phyloP scores from a whole-genome alignment of 2,113 vertebrate genomes.

The Microcebus murinus region DNA sequence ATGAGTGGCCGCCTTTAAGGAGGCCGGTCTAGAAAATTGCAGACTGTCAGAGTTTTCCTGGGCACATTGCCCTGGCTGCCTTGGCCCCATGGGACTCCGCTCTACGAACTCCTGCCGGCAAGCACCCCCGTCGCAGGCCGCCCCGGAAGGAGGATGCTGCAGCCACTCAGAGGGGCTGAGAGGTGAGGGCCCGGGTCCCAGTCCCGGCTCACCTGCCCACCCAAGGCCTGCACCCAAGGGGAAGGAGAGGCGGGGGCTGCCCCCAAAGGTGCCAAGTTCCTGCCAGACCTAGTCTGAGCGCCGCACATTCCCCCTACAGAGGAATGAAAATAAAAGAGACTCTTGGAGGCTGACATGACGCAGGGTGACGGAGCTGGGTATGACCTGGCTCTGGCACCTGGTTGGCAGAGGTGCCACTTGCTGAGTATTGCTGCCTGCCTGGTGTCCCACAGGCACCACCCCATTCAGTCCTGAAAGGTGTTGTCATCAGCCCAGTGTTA shows the following conservation, averaged over 20 bases:
- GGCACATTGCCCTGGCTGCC: background rate
- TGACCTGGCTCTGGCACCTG: background rate
- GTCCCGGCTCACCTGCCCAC: background rate
- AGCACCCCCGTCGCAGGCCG: background rate
- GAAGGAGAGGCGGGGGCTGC: background rate
- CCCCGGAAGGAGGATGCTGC: background rate
- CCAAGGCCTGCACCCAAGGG: background rate
- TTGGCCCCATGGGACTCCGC: too few relatives aligned
- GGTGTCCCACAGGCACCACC: background rate
- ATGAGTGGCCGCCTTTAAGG: background rate
- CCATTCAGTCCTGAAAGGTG: too few relatives aligned
- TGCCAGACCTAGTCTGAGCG: background rate
- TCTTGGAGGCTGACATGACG: background rate
- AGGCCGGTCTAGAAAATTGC: fast-evolving
- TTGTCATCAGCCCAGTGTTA: background rate
- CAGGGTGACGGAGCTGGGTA: fast-evolving
- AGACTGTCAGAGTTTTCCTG: background rate
- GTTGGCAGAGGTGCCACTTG: background rate
- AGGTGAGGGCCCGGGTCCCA: fast-evolving
- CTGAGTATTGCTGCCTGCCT: background rate
- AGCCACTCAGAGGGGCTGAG: background rate
- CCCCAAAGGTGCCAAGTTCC: background rate
- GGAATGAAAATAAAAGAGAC: background rate
- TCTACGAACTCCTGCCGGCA: background rate
- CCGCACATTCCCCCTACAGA: too few relatives aligned